phyloP scores from a whole-genome alignment of 53 echinoderm and acorn worm species.

The Mesocentrotus franciscanus region DNA sequence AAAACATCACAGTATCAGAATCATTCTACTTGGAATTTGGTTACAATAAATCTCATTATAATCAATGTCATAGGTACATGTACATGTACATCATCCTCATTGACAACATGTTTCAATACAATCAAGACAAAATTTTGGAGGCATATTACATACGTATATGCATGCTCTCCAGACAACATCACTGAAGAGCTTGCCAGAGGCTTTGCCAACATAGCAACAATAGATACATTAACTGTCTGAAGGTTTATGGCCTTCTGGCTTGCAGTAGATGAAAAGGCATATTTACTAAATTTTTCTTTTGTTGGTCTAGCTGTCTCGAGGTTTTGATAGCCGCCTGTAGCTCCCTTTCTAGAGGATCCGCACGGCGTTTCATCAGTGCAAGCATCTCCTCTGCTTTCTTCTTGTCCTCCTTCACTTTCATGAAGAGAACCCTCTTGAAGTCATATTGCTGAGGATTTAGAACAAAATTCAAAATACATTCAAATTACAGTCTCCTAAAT shows the following conservation, averaged over 20 bases:
- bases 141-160: no score
- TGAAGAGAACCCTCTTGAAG: constrained; percentile 71
- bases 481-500: neutral
- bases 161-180: no score
- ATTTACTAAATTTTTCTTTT: constrained; percentile 83
- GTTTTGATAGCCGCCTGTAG: constrained; percentile 49
- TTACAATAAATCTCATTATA: no score
- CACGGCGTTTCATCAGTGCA: constrained; percentile 63
- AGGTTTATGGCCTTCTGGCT: no score
- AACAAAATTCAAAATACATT: neutral
- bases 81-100: no score
- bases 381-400: constrained; percentile 67
- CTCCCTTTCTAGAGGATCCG: constrained; percentile 78
- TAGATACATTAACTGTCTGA: no score
- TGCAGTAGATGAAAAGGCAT: neutral
- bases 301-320: constrained; percentile 69
- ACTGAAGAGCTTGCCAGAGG: no score
- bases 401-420: constrained; percentile 69
- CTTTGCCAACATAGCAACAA: no score
- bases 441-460: constrained; percentile 84
- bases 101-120: no score
- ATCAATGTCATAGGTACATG: no score
- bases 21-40: no score
- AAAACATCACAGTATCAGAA: neutral
- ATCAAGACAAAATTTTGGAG: no score